These are phyloP conservation scores for Subacronicta megacephala DNA, from an alignment of 2,888 invertebrate species.

Conservation along the genomic window DNA sequence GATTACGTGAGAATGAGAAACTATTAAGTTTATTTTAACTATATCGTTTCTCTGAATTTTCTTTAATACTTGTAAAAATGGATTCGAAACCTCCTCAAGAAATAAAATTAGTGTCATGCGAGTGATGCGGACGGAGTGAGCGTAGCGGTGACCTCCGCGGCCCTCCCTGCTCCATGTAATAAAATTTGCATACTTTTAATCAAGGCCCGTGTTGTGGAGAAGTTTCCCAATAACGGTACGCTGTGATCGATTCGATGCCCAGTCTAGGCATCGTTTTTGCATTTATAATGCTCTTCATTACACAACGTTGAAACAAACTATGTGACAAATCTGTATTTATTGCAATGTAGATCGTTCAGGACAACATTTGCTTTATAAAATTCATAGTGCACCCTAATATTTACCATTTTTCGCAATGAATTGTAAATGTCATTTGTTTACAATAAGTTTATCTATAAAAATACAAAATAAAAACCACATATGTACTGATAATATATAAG, in stretches of 20 bases:
- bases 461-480: too few species aligned
- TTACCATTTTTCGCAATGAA: too few species aligned
- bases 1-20: too few species aligned
- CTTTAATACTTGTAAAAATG: not conserved
- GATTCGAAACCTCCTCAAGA: slow-evolving; percentile 30
- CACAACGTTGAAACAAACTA: slow-evolving; percentile 18
- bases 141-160: slow-evolving; percentile 63
- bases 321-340: slow-evolving; percentile 25
- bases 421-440: too few species aligned
- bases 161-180: slow-evolving; percentile 84
- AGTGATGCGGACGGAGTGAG: slow-evolving; percentile 67
- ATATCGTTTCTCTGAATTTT: too few species aligned
- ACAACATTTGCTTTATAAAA: too few species aligned
- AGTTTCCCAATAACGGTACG: slow-evolving; percentile 89
- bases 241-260: slow-evolving; percentile 85
- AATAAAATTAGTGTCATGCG: slow-evolving; percentile 65
- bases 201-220: slow-evolving; percentile 90
- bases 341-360: not conserved
- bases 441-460: too few species aligned
- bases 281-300: slow-evolving; percentile 63
- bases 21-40: too few species aligned
- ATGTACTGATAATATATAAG: too few species aligned
- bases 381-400: too few species aligned
- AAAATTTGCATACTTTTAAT: slow-evolving; percentile 91
- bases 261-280: slow-evolving; percentile 74